Base-by-base conservation (phyloP, 1,140 invertebrate genomes). In the Drosophila ironensis region DNA sequence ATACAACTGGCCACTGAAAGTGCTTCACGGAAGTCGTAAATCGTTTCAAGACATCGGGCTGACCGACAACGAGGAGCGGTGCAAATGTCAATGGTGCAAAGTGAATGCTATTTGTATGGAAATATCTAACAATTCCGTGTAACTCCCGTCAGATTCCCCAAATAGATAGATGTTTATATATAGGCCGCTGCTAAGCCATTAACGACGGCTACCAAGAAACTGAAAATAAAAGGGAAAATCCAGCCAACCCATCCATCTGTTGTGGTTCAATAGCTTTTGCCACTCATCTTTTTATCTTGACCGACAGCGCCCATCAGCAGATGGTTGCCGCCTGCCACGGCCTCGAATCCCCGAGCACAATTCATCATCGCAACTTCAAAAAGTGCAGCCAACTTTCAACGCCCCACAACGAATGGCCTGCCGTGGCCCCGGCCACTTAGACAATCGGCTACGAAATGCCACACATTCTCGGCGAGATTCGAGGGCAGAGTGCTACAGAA, bases 11-110 rank as follows among this genome's bases (percentile, higher is more conserved):
- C 76, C 76, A 60, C 68, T 73, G 73, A 72, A 77, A 73, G 72
- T 61, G 40, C 80, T 61, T 73, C 78, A 78, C 78, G 78, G 78
- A 82, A 82, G 78, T 82, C 78, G 78, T 82, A 82, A 82, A 82
- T 82, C 75, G 74, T 70, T 56, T 60, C 52, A 53, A 84, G 80
- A 73, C 54, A 54, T 28, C 59, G 37, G 37, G 38, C 61, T 69
- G 66, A 40, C 66, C 53, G 64, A 69, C 30, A 28, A 20, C 2
- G 11, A 28, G 38, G 48, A 54, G 63, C 17, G 45, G 37, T 44
- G 64, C 66, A 69, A 69, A 57, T 69, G 66, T 82, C 78, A 63
- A 84, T 71, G 66, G 72, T 84, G 57, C 47, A 63, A 70, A 77
- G 27, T 51, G 30, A 71, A 14, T 40, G 50, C 61, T 56, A 68